These are phyloP conservation scores for Murina feae DNA, from an alignment of 2,113 vertebrate genomes.

Conservation along the genomic window DNA sequence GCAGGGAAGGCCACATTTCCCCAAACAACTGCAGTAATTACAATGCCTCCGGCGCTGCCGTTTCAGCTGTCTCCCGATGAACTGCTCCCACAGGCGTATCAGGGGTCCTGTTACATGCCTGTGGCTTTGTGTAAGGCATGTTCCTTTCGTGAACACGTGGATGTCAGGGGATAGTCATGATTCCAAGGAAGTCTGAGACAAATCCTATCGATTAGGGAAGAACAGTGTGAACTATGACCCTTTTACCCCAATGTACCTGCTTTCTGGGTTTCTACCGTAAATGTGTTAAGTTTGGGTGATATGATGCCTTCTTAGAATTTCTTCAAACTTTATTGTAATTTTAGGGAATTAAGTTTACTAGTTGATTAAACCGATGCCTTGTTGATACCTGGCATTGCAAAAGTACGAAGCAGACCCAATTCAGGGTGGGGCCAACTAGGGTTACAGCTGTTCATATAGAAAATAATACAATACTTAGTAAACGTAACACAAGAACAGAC, in stretches of 20 bases:
- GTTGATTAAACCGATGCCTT: neutral
- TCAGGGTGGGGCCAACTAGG: neutral
- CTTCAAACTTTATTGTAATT: neutral
- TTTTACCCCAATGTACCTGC: neutral
- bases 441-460: neutral
- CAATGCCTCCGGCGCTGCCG: neutral
- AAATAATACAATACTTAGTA: neutral
- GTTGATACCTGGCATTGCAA: neutral
- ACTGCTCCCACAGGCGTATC: neutral
- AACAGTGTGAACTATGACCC: neutral
- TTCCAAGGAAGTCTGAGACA: neutral
- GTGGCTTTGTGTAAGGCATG: neutral
- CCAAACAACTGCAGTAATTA: constrained; percentile 50
- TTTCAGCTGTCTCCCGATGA: constrained; percentile 12
- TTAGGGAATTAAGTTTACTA: neutral
- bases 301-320: neutral
- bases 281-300: neutral
- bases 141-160: neutral
- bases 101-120: neutral
- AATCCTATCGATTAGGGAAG: neutral
- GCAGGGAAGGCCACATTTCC: constrained; percentile 49
- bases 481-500: neutral
- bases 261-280: neutral
- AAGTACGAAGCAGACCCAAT: neutral
- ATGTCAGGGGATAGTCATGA: neutral